A percentile compares a stretch with the other conserved stretches of the same genome.
phyloP scores from a whole-genome alignment of 1,140 invertebrate species.

The Cyclina sinensis region DNA sequence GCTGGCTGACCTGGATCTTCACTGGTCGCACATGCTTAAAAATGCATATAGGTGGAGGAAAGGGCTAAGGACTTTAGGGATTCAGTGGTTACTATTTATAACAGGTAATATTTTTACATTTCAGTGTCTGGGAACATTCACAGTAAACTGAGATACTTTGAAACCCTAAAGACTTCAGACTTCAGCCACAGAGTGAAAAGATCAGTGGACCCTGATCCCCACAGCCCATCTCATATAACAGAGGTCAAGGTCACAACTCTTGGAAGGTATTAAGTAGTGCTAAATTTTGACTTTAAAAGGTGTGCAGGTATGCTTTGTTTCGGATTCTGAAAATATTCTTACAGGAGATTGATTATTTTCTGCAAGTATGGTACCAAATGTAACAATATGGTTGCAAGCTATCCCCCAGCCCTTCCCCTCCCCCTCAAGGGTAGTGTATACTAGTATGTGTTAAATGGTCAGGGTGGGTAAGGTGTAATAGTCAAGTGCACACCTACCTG shows the following conservation, averaged over 20 bases:
- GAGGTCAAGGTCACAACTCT: slow-evolving; percentile 58
- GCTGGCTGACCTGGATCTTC: too few relatives aligned
- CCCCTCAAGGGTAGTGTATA: too few relatives aligned
- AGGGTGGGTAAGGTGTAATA: too few relatives aligned
- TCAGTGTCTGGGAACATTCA: slow-evolving; percentile 47
- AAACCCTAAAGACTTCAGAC: slow-evolving; percentile 66
- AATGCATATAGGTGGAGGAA: not conserved
- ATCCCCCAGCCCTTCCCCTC: too few relatives aligned
- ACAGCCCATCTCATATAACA: slow-evolving; percentile 52
- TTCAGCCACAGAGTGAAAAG: slow-evolving; percentile 51
- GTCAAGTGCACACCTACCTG: too few relatives aligned
- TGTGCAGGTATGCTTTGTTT: too few relatives aligned
- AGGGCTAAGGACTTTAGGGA: not conserved
- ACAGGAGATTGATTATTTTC: too few relatives aligned
- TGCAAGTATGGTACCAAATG: too few relatives aligned
- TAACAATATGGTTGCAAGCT: too few relatives aligned
- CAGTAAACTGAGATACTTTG: slow-evolving; percentile 59
- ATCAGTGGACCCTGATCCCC: slow-evolving; percentile 53
- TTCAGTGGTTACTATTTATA: not conserved
- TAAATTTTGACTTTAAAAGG: too few relatives aligned
- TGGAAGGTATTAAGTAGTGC: slow-evolving; percentile 65
- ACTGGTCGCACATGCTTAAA: not conserved
- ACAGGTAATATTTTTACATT: not conserved
- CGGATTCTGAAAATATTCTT: too few relatives aligned
- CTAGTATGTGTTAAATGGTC: too few relatives aligned